Evolutionary conservation across 2,888 invertebrate species (phyloP).

Genomic region (Colletes collaris): DNA sequence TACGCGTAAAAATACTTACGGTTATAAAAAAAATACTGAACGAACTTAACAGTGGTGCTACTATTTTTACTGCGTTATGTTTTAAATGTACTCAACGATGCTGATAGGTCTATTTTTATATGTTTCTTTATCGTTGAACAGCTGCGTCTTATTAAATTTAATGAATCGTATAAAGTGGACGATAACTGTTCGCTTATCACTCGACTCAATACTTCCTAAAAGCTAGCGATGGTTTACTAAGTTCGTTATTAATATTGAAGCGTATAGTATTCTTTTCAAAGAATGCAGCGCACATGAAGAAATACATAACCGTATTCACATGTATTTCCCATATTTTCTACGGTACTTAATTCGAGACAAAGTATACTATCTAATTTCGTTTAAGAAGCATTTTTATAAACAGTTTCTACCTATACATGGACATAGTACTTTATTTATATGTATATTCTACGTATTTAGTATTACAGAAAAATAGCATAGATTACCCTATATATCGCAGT

Average conservation of each 20-base stretch:
- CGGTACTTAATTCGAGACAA: constrained; percentile 35
- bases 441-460: constrained; percentile 3
- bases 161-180: not conserved
- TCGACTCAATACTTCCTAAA: not conserved
- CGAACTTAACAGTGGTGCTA: constrained; percentile 47
- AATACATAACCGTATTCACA: not conserved
- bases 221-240: not conserved
- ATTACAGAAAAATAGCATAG: constrained; percentile 33
- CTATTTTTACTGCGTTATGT: constrained; percentile 31
- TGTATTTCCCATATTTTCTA: constrained; percentile 20
- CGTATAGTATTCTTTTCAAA: not conserved
- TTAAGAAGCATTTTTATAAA: constrained; percentile 2
- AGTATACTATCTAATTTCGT: constrained; percentile 9
- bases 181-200: not conserved
- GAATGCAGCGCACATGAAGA: not conserved
- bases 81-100: constrained; percentile 24
- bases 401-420: not conserved
- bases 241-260: constrained; percentile 12
- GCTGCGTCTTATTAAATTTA: constrained; percentile 18
- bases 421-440: constrained; percentile 3
- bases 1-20: constrained; percentile 5
- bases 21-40: not conserved
- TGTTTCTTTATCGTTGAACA: constrained; percentile 36
- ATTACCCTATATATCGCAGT: constrained; percentile 49
- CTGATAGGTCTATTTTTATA: constrained; percentile 49